Conservation (phyloP, 2,113 vertebrate species). For the Cynoglossus semilaevis region DNA sequence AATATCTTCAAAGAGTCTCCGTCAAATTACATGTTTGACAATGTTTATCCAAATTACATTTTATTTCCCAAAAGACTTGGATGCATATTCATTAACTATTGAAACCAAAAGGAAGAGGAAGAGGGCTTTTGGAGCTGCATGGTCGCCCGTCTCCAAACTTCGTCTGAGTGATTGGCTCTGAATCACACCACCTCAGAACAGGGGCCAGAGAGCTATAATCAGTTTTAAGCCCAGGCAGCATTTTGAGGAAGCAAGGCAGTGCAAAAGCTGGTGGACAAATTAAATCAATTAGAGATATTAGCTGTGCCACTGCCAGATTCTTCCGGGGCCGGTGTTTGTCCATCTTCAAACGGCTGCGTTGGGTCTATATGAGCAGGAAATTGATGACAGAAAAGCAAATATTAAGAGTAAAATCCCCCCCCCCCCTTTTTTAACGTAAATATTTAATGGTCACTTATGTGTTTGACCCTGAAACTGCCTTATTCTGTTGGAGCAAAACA, state of each 20-base stretch:
- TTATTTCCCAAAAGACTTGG: no score
- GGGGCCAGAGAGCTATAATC: neutral
- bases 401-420: neutral
- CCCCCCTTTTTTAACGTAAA: conserved; percentile 6
- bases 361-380: neutral
- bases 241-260: neutral
- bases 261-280: neutral
- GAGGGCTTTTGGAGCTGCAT: no score
- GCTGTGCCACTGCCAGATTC: neutral
- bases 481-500: conserved; percentile 37
- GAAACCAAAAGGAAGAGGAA: no score
- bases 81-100: no score
- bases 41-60: no score
- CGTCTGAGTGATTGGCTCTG: neutral
- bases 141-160: no score
- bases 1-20: no score
- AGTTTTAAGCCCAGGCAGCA: neutral
- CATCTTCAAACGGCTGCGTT: no score
- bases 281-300: neutral
- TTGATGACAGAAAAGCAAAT: neutral
- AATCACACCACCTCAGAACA: neutral
- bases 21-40: no score
- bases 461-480: conserved; percentile 36
- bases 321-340: neutral
- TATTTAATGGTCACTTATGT: conserved; percentile 23